Evolutionary conservation across 2,113 vertebrate species (phyloP).

Genomic region (Ceratotherium simum): DNA sequence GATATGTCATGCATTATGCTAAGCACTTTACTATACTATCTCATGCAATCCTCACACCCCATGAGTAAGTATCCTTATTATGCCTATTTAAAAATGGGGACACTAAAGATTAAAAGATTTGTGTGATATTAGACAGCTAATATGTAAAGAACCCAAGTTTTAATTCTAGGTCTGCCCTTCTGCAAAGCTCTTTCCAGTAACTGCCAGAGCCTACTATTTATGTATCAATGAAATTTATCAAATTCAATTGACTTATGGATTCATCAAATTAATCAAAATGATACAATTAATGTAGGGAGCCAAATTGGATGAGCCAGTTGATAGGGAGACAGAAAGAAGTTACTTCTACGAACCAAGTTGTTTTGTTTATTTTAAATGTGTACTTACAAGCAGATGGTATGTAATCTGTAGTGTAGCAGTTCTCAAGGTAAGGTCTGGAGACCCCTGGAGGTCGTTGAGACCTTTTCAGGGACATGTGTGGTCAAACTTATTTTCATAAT

Average conservation of each 20-base stretch:
- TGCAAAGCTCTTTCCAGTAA: neutral
- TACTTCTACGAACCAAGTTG: neutral
- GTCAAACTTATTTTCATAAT: neutral
- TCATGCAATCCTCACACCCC: neutral
- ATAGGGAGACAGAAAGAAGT: neutral
- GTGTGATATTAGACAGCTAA: neutral
- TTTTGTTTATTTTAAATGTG: slow-evolving; percentile 43
- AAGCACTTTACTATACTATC: neutral
- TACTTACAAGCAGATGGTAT: neutral
- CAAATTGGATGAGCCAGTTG: neutral
- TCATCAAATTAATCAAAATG: neutral
- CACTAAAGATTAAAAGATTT: neutral
- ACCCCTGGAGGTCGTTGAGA: neutral
- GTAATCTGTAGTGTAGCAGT: neutral
- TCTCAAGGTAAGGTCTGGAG: neutral
- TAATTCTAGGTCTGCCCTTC: neutral
- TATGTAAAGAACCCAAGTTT: neutral
- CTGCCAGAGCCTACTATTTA: neutral
- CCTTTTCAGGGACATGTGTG: neutral
- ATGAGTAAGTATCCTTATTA: neutral
- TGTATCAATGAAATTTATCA: slow-evolving; percentile 18
- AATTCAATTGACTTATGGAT: neutral
- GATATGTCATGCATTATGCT: neutral
- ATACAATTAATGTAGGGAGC: neutral
- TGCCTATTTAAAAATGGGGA: neutral